These are phyloP conservation scores for Sinopyrophorus schimmeli DNA, from an alignment of 2,888 invertebrate species.

Conservation along the genomic window DNA sequence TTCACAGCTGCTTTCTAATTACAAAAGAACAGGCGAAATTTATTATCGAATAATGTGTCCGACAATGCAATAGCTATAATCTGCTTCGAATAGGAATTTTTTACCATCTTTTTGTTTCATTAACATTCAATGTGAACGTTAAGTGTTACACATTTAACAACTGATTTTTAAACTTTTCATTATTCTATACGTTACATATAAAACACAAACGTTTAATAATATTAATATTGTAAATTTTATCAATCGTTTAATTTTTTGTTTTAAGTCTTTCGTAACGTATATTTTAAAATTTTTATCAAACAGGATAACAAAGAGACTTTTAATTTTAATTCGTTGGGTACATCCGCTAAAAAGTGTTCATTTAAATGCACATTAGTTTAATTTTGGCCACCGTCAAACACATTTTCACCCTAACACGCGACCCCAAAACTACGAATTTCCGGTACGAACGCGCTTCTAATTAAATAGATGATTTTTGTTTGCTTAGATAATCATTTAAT, in stretches of 20 bases:
- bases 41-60: constrained; percentile 7
- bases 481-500: constrained; percentile 59
- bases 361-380: constrained; percentile 43
- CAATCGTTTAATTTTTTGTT: too few species aligned
- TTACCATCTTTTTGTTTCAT: not conserved
- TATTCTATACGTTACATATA: not conserved
- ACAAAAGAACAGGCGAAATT: constrained; percentile 7
- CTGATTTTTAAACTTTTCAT: not conserved
- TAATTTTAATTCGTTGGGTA: constrained; percentile 34
- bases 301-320: constrained; percentile 38
- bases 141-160: not conserved
- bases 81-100: not conserved
- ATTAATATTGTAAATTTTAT: too few species aligned
- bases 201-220: not conserved
- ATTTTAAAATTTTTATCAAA: too few species aligned
- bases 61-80: constrained; percentile 5
- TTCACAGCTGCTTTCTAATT: constrained; percentile 28
- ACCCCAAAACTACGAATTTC: constrained; percentile 51
- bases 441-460: constrained; percentile 53
- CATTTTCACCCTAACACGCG: constrained; percentile 43
- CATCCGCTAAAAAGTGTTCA: constrained; percentile 38
- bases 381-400: constrained; percentile 38
- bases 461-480: constrained; percentile 59
- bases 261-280: too few species aligned
- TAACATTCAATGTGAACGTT: not conserved